Evolutionary conservation across 1,140 invertebrate genomes (phyloP).

Genomic region (Drosophila chauvacae): DNA sequence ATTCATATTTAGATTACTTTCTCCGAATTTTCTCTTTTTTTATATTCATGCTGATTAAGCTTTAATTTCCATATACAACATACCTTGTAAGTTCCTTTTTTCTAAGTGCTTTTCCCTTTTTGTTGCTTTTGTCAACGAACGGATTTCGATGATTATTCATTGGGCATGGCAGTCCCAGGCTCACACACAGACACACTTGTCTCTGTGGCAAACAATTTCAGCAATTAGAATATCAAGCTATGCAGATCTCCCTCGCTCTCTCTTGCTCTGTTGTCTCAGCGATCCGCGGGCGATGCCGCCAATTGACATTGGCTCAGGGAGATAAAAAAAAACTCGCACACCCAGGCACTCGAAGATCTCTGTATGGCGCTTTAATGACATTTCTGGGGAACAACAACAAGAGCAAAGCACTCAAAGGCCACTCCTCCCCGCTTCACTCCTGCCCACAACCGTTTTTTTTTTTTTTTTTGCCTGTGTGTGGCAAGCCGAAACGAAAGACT

Average conservation of each 20-base stretch:
- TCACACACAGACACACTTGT: constrained; percentile 60
- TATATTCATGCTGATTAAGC: not conserved
- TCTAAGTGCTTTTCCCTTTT: constrained; percentile 16
- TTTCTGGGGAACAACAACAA: constrained; percentile 69
- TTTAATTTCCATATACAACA: not conserved
- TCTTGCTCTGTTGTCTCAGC: constrained; percentile 22
- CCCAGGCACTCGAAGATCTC: constrained; percentile 47
- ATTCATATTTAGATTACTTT: too few species aligned
- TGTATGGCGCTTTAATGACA: constrained; percentile 78
- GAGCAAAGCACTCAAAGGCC: constrained; percentile 4
- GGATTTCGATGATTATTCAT: constrained; percentile 81
- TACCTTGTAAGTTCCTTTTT: not conserved
- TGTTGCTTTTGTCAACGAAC: constrained; percentile 62
- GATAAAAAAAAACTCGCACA: constrained; percentile 61
- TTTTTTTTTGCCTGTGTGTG: constrained; percentile 64
- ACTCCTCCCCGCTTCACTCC: not conserved
- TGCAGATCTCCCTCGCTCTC: constrained; percentile 64
- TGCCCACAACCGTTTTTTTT: constrained; percentile 9
- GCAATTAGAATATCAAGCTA: constrained; percentile 83
- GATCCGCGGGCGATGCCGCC: constrained; percentile 59
- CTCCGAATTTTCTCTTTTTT: not conserved
- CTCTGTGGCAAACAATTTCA: constrained; percentile 77
- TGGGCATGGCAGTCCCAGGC: constrained; percentile 71
- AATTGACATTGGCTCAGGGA: constrained; percentile 69
- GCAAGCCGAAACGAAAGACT: constrained; percentile 73